These are phyloP conservation scores for Drosophila parabipectinata DNA, from an alignment of 1,140 invertebrate species.

Conservation along the genomic window DNA sequence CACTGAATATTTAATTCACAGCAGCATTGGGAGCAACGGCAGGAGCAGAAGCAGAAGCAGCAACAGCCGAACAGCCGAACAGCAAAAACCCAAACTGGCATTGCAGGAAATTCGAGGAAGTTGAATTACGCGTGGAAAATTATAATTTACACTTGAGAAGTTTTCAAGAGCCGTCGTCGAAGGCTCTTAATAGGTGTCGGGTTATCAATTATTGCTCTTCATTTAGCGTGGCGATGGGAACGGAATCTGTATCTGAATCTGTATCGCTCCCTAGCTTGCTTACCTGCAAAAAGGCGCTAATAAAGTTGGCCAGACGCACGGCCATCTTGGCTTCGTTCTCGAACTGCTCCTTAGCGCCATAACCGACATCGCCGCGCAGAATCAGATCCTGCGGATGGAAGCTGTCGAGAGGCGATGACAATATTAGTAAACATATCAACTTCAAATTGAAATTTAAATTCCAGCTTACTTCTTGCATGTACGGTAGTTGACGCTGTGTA, in stretches of 20 bases:
- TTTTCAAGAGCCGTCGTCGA: constrained; percentile 76
- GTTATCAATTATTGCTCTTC: constrained; percentile 81
- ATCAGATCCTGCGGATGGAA: constrained; percentile 90
- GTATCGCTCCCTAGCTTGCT: constrained; percentile 11
- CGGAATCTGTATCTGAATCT: constrained; percentile 14
- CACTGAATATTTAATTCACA: constrained; percentile 83
- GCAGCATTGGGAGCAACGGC: constrained; percentile 26
- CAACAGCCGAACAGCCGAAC: constrained; percentile 1
- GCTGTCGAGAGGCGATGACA: constrained; percentile 82
- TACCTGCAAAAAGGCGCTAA: constrained; percentile 96
- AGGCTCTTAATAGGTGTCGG: constrained; percentile 80
- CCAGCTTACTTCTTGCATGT: constrained; percentile 87
- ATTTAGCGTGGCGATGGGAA: constrained; percentile 73
- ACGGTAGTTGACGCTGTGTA: constrained; percentile 88
- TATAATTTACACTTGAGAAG: constrained; percentile 84
- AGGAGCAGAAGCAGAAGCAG: not conserved
- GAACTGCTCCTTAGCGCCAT: constrained; percentile 94
- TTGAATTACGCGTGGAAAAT: constrained; percentile 84
- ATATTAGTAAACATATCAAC: constrained; percentile 14
- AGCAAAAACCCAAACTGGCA: constrained; percentile 69
- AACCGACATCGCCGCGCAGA: constrained; percentile 93
- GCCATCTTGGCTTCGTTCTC: constrained; percentile 98
- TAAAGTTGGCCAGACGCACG: constrained; percentile 96
- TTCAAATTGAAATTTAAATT: not conserved
- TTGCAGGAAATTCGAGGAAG: constrained; percentile 81